Percentiles rank a stretch among this genome's conserved stretches.
Conservation (phyloP, 1,140 invertebrate species). For the Leptoteleia sp. region DNA sequence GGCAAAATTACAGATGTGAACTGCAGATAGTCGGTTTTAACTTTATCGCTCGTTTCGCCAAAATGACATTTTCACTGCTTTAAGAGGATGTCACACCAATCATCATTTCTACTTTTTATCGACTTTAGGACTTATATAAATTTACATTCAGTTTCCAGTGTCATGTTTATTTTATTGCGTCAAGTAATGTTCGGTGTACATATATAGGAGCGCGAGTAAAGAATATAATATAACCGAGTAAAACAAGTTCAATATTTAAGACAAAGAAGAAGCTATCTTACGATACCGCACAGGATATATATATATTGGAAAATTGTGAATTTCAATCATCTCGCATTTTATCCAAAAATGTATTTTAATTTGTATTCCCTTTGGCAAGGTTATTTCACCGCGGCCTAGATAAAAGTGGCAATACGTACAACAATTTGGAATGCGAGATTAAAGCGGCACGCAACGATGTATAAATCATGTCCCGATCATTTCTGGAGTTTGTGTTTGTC, state of each 20-base stretch:
- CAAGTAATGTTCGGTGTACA: too few species aligned
- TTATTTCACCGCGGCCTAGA: background rate
- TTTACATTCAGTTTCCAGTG: too few species aligned
- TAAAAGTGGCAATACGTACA: slow-evolving; percentile 1
- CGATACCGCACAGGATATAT: too few species aligned
- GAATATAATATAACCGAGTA: too few species aligned
- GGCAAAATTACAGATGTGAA: slow-evolving; percentile 48
- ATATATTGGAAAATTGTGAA: slow-evolving; percentile 25
- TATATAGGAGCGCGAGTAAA: too few species aligned
- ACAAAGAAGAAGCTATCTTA: too few species aligned
- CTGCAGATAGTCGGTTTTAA: slow-evolving; percentile 29
- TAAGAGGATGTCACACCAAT: too few species aligned
- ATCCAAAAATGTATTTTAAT: slow-evolving; percentile 7
- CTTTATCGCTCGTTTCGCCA: slow-evolving; percentile 52
- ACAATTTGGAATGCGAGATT: slow-evolving; percentile 25
- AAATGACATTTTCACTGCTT: slow-evolving; percentile 60
- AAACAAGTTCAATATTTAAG: too few species aligned
- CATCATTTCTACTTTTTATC: too few species aligned
- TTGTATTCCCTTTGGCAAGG: slow-evolving; percentile 3
- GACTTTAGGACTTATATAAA: too few species aligned
- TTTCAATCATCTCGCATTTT: slow-evolving; percentile 12
- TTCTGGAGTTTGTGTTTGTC: slow-evolving; percentile 23
- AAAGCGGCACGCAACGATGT: slow-evolving; percentile 8
- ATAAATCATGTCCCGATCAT: slow-evolving; percentile 41
- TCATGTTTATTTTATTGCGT: too few species aligned